Evolutionary conservation across 2,113 vertebrate species (phyloP), one percentile per base, ranked within the genome.

Genomic region (Puntigrus tetrazona): DNA sequence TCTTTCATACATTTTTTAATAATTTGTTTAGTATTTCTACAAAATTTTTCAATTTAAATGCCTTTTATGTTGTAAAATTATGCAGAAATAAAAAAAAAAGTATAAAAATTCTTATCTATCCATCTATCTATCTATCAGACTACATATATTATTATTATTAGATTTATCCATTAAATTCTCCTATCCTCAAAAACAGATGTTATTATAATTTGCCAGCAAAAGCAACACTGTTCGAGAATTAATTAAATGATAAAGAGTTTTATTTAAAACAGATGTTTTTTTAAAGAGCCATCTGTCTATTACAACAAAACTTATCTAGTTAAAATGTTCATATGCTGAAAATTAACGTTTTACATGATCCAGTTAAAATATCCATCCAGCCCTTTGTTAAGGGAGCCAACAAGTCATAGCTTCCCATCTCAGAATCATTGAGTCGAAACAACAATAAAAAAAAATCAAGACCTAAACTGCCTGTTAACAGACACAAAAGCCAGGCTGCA

Each of bases 401-500:
- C 20, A 20, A 69, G 20, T 52, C n/a, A 72, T 41, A 72, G 9
- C 34, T 50, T 77, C 18, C 52, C 52, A 78, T 52, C 31, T 57
- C 20, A 38, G 6, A 38, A 41, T 25, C 36, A 34, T 14, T 29
- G 16, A 7, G 31, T 80, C 2, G 47, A 47, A n/a, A 29, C 2
- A 65, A 80, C 36, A 43, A 41, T 22, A 0, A 41, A 78, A 78
- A 78, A 78, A 59, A 59, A 38, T 5, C 0, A n/a, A 61, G 11
- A 41, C 55, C n/a, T 20, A 16, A n/a, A 70, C n/a, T 20, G 74
- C 65, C 43, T 34, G 22, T 59, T 81, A 65, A 69, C 31, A 55
- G 25, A 29, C 38, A 84, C 63, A n/a, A 45, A 80, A 55, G 45
- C 43, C 63, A 84, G 41, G 76, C 31, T 78, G 85, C 82, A 79